Conservation (phyloP, 2,113 vertebrate species). For the Mionectes macconnelli region DNA sequence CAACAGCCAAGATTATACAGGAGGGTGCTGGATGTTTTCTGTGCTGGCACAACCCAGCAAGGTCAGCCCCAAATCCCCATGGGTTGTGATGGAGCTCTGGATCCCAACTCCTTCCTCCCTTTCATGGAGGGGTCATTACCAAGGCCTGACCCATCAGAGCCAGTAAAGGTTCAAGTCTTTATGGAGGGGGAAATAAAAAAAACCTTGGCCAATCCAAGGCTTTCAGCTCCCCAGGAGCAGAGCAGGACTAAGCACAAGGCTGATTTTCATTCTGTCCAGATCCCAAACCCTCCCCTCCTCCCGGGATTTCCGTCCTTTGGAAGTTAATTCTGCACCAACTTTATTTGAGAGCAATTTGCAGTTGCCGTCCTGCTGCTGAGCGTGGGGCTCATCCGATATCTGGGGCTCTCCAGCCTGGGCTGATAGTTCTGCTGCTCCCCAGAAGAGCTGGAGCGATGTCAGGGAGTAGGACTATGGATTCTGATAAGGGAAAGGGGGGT, state of each 20-base stretch:
- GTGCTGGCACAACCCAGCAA: background rate
- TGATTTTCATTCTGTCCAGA: background rate
- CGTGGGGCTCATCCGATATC: slow-evolving; percentile 26
- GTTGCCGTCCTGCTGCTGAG: slow-evolving; percentile 49
- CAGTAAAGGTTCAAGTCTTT: background rate
- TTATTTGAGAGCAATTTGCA: slow-evolving; percentile 69
- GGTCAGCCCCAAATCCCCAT: background rate
- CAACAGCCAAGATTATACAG: rapidly evolving
- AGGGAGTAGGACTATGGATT: slow-evolving; percentile 42
- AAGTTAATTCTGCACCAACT: slow-evolving; percentile 73
- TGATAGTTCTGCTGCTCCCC: slow-evolving; percentile 27
- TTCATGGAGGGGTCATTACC: rapidly evolving
- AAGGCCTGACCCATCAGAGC: background rate
- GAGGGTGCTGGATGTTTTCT: background rate
- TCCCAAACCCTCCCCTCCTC: background rate
- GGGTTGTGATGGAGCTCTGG: rapidly evolving
- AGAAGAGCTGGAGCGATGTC: slow-evolving; percentile 38
- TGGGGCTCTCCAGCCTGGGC: slow-evolving; percentile 42
- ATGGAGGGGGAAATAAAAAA: background rate
- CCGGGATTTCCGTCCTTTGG: background rate
- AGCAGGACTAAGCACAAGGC: background rate
- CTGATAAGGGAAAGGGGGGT: slow-evolving; percentile 51
- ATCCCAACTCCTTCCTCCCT: rapidly evolving
- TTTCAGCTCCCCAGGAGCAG: background rate
- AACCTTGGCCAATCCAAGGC: background rate